Conservation (phyloP, 2,888 invertebrate genomes). For the Platypus cylindrus region DNA sequence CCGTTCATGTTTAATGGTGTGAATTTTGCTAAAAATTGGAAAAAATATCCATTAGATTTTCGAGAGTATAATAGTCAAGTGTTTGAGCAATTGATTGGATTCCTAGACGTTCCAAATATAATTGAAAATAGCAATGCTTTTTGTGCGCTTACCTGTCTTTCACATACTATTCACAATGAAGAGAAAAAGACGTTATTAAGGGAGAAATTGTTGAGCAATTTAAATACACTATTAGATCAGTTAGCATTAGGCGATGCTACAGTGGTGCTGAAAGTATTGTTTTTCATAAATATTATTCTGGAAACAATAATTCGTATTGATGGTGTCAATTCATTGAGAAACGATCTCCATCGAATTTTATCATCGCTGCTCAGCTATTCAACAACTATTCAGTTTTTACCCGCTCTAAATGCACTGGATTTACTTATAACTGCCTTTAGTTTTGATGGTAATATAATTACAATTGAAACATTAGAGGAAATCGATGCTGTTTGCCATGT, state of each 20-base stretch:
- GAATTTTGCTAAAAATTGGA: conserved; percentile 49
- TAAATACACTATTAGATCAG: conserved; percentile 12
- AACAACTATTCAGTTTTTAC: conserved; percentile 36
- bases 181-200: conserved; percentile 26
- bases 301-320: conserved; percentile 46
- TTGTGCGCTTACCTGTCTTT: conserved; percentile 42
- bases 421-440: conserved; percentile 41
- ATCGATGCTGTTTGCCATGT: conserved; percentile 42
- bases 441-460: conserved; percentile 34
- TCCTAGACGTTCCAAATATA: conserved; percentile 24
- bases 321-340: conserved; percentile 36
- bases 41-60: conserved; percentile 51
- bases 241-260: conserved; percentile 3
- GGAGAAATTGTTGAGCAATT: conserved; percentile 13
- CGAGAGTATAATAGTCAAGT: conserved; percentile 30
- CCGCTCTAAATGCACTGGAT: conserved; percentile 42
- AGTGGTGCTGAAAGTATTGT: conserved; percentile 27
- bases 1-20: conserved; percentile 49
- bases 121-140: conserved; percentile 36
- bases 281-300: conserved; percentile 43
- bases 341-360: conserved; percentile 37
- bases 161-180: conserved; percentile 36
- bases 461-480: conserved; percentile 35
- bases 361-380: conserved; percentile 38
- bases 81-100: conserved; percentile 30